Percentiles rank a stretch among this genome's conserved stretches.
phyloP scores from a whole-genome alignment of 1,140 invertebrate genomes.

The Acyrthosiphon pisum region DNA sequence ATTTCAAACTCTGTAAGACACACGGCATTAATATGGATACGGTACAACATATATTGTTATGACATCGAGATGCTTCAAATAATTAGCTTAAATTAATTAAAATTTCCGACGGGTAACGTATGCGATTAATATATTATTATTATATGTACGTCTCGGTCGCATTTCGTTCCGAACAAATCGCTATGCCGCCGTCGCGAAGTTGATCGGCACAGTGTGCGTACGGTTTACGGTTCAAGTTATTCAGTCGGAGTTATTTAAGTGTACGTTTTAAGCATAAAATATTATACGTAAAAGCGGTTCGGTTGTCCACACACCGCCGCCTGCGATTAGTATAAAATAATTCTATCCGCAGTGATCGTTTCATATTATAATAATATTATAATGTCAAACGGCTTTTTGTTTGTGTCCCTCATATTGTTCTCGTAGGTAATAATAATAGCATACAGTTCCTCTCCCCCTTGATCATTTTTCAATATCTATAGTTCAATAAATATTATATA shows the following conservation, averaged over 20 bases:
- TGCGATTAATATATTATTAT: not conserved
- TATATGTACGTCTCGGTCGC: not conserved
- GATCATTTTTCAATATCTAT: too few species aligned
- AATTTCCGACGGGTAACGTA: slow-evolving; percentile 10
- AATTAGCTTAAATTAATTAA: slow-evolving; percentile 24
- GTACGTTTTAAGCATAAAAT: not conserved
- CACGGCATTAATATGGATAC: not conserved
- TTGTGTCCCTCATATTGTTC: too few species aligned
- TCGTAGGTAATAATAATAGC: too few species aligned
- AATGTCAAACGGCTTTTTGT: too few species aligned
- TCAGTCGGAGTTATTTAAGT: not conserved
- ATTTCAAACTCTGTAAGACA: not conserved
- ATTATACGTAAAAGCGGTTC: not conserved
- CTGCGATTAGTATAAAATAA: not conserved
- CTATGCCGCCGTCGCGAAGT: not conserved
- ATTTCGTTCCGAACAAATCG: not conserved
- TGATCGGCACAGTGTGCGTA: not conserved
- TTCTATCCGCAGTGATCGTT: not conserved
- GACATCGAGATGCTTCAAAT: slow-evolving; percentile 6
- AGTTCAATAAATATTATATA: too few species aligned
- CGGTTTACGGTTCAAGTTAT: not conserved
- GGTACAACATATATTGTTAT: not conserved
- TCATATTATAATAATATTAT: not conserved
- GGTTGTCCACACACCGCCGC: not conserved
- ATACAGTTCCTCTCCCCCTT: too few species aligned